These are phyloP conservation scores for Fissipunctia ypsillon DNA, from an alignment of 2,888 invertebrate genomes.

Conservation along the genomic window DNA sequence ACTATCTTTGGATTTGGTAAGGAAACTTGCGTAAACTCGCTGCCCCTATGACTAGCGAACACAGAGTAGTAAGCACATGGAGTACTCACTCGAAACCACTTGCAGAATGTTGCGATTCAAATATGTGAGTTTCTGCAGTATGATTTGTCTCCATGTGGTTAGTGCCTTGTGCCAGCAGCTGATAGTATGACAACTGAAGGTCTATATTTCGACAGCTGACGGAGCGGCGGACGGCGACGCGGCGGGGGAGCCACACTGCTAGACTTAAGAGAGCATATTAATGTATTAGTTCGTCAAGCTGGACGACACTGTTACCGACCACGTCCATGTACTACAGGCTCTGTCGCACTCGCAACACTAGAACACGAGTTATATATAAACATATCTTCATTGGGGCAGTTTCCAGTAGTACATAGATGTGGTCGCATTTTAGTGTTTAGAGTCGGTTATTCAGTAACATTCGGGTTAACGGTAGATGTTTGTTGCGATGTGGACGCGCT, in stretches of 20 bases:
- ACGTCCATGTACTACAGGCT: slow-evolving; percentile 16
- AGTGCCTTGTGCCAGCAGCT: slow-evolving; percentile 14
- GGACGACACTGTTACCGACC: slow-evolving; percentile 37
- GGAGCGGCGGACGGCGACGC: slow-evolving; percentile 60
- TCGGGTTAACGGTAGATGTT: slow-evolving; percentile 38
- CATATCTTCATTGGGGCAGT: background rate
- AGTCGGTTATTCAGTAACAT: slow-evolving; percentile 38
- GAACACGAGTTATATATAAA: background rate
- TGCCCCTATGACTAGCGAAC: slow-evolving; percentile 34
- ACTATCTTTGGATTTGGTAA: slow-evolving; percentile 40
- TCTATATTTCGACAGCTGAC: slow-evolving; percentile 64
- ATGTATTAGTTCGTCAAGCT: slow-evolving; percentile 46
- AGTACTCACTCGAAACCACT: background rate
- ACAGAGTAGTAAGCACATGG: slow-evolving; percentile 45
- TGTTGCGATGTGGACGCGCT: slow-evolving; percentile 16
- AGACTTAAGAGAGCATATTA: slow-evolving; percentile 55
- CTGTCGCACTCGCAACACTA: background rate
- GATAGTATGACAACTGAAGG: slow-evolving; percentile 45
- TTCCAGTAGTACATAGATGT: slow-evolving; percentile 26
- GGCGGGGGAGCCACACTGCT: slow-evolving; percentile 38
- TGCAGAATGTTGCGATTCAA: background rate
- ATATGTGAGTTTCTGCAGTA: background rate
- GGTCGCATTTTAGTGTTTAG: slow-evolving; percentile 36
- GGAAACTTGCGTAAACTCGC: slow-evolving; percentile 24
- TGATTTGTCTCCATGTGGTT: slow-evolving; percentile 11